phyloP scores from a whole-genome alignment of 2,113 vertebrate genomes.

The Aptenodytes patagonicus region DNA sequence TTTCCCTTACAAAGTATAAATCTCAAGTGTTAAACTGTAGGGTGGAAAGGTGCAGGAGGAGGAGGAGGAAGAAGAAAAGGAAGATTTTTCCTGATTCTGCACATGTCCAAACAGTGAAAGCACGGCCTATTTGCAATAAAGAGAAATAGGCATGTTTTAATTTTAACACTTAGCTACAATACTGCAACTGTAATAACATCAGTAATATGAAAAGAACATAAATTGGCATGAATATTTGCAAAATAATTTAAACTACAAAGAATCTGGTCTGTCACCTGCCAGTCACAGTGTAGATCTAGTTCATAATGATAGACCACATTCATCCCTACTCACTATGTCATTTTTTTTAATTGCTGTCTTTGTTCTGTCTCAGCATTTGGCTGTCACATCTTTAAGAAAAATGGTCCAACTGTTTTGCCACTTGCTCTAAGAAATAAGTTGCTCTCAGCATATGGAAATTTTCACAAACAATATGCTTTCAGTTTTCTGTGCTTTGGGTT shows the following conservation, averaged over 20 bases:
- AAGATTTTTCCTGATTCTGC: background rate
- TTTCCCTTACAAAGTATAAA: background rate
- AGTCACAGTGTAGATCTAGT: background rate
- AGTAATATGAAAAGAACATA: background rate
- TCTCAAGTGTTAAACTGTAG: background rate
- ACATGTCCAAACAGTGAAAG: background rate
- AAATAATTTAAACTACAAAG: background rate
- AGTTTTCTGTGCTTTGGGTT: background rate
- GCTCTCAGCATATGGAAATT: conserved; percentile 25
- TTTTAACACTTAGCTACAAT: background rate
- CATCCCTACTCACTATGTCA: background rate
- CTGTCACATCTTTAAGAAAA: conserved; percentile 44
- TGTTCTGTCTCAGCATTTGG: conserved; percentile 38
- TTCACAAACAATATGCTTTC: conserved; percentile 49
- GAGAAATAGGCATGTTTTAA: background rate
- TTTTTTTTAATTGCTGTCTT: conserved; percentile 5
- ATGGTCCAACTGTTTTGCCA: conserved; percentile 45
- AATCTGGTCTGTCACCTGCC: conserved; percentile 11
- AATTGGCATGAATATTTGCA: background rate
- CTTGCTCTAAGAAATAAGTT: conserved; percentile 26
- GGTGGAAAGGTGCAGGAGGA: background rate
- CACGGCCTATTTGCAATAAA: background rate
- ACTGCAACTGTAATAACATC: background rate
- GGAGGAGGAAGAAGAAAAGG: background rate
- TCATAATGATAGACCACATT: background rate